These are phyloP conservation scores for Brachystomella parvula DNA, from an alignment of 1,140 invertebrate species.

Conservation along the genomic window DNA sequence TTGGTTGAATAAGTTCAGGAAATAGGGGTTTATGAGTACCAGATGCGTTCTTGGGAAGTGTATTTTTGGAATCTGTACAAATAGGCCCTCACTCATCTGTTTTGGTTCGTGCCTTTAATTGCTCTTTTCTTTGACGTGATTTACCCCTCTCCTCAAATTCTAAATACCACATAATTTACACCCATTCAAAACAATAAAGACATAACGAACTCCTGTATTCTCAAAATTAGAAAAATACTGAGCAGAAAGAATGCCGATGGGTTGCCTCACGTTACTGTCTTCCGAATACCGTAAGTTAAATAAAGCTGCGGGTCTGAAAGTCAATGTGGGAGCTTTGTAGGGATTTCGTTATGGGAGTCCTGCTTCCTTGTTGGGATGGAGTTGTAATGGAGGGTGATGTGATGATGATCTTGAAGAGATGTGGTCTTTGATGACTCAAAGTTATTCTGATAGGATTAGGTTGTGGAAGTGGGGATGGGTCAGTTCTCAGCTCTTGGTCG, in stretches of 20 bases:
- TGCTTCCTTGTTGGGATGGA: neutral
- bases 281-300: neutral
- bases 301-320: neutral
- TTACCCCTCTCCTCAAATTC: too few relatives aligned
- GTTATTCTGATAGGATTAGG: conserved; percentile 3
- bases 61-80: conserved; percentile 13
- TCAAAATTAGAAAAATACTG: too few relatives aligned
- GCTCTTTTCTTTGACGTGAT: too few relatives aligned
- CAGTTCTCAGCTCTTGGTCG: too few relatives aligned
- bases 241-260: too few relatives aligned
- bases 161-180: too few relatives aligned
- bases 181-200: too few relatives aligned
- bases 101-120: too few relatives aligned
- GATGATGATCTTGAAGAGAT: neutral
- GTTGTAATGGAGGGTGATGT: neutral
- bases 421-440: conserved; percentile 1
- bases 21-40: conserved; percentile 1
- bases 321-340: neutral
- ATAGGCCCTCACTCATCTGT: neutral
- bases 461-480: neutral
- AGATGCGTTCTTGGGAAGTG: neutral
- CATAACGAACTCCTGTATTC: too few relatives aligned
- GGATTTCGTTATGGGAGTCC: neutral
- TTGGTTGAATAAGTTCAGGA: neutral
- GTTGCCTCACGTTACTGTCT: too few relatives aligned